phyloP scores from a whole-genome alignment of 2,888 invertebrate species.

The Euplagia quadripunctaria region DNA sequence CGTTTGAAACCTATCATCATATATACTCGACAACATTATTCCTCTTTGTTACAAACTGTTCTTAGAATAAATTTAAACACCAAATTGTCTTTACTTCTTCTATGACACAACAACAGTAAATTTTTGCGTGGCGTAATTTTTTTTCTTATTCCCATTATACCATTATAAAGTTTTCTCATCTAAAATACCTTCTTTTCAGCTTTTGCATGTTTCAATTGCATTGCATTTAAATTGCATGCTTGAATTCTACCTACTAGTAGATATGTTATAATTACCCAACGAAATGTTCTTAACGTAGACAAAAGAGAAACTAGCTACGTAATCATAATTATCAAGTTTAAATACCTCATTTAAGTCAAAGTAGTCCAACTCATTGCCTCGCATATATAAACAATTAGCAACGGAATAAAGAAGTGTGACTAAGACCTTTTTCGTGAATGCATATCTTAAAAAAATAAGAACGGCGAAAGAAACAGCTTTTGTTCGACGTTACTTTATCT shows the following conservation, averaged over 20 bases:
- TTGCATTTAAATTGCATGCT: neutral
- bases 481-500: neutral
- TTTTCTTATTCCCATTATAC: neutral
- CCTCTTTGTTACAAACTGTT: too few species aligned
- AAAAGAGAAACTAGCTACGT: constrained; percentile 19
- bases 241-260: neutral
- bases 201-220: neutral
- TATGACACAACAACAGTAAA: too few species aligned
- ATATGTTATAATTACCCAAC: neutral
- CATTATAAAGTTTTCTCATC: neutral
- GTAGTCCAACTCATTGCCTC: constrained; percentile 8
- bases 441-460: neutral
- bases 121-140: too few species aligned
- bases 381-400: neutral
- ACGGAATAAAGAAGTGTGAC: constrained; percentile 1
- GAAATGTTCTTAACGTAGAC: constrained; percentile 9
- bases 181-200: neutral
- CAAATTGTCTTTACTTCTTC: too few species aligned
- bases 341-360: constrained; percentile 7
- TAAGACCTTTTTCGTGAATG: neutral
- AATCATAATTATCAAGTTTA: constrained; percentile 12
- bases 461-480: neutral
- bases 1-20: neutral
- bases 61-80: too few species aligned
- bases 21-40: too few species aligned